phyloP scores from a whole-genome alignment of 2,113 vertebrate species.

The Catharus bicknelli region DNA sequence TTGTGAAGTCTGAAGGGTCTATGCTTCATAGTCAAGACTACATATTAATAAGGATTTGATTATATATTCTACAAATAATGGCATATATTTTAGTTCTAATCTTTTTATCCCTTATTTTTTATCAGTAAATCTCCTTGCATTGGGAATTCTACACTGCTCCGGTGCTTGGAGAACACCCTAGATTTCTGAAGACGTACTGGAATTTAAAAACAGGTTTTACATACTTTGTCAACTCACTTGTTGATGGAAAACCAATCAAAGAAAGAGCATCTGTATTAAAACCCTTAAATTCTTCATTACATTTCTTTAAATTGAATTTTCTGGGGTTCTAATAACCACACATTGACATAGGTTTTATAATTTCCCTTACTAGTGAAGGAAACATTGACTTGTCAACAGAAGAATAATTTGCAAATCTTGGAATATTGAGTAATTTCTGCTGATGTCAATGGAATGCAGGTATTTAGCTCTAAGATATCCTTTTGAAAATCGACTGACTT shows the following conservation, averaged over 20 bases:
- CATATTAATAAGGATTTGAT: conserved; percentile 26
- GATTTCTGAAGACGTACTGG: background rate
- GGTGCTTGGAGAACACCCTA: background rate
- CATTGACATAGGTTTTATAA: background rate
- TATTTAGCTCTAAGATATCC: background rate
- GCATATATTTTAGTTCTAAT: conserved; percentile 41
- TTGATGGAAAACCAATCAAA: conserved; percentile 12
- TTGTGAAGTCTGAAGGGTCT: conserved; percentile 18
- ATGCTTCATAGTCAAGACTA: background rate
- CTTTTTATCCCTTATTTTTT: conserved; percentile 20
- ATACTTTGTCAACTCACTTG: background rate
- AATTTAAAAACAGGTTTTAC: background rate
- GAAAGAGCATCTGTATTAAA: background rate
- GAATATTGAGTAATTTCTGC: background rate
- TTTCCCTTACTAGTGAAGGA: background rate
- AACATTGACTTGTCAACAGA: background rate
- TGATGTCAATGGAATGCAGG: background rate
- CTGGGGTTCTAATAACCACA: background rate
- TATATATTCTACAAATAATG: conserved; percentile 12
- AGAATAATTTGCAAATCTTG: background rate
- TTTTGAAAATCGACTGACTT: background rate
- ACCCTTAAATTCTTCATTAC: background rate
- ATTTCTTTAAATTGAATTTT: background rate
- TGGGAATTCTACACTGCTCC: background rate
- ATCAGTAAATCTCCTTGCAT: conserved; percentile 9